Percentiles rank a stretch among this genome's conserved stretches.
Evolutionary conservation across 2,797 vertebrate species (phyloP).

Genomic region (Rhabdomys pumilio): DNA sequence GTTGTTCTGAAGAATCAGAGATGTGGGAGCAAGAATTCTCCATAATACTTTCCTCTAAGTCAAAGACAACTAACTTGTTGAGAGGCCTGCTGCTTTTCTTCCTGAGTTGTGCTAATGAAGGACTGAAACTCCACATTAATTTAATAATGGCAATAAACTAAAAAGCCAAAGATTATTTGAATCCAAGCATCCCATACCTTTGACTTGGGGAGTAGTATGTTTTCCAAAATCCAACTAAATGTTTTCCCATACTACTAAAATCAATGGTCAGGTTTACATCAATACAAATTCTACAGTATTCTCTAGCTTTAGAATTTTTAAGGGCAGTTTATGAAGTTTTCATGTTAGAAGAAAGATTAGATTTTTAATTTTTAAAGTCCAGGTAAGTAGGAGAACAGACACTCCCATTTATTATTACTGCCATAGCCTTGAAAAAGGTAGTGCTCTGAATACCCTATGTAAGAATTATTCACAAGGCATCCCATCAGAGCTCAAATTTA

Average conservation of each 20-base stretch:
- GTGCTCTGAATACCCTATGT: background rate
- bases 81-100: conserved; percentile 27
- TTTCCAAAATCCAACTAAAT: conserved; percentile 31
- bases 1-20: conserved; percentile 24
- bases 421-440: background rate
- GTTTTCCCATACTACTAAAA: conserved; percentile 1
- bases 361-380: conserved; percentile 34
- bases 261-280: conserved; percentile 17
- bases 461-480: conserved; percentile 64
- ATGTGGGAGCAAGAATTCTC: background rate
- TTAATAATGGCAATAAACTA: background rate
- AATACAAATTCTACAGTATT: conserved; percentile 33
- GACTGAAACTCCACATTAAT: background rate
- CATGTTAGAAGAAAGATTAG: conserved; percentile 45
- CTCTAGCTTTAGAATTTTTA: conserved; percentile 48
- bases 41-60: background rate
- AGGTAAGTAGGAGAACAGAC: background rate
- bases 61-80: conserved; percentile 41
- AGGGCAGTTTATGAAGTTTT: background rate
- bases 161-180: conserved; percentile 24
- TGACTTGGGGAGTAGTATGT: background rate
- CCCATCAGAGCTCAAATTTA: conserved; percentile 49
- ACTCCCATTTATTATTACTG: conserved; percentile 12
- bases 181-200: conserved; percentile 48
- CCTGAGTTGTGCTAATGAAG: background rate